A percentile compares a stretch with the other conserved stretches of the same genome.
Evolutionary conservation across 2,888 invertebrate species (phyloP).

Genomic region (Sesamia inferens): DNA sequence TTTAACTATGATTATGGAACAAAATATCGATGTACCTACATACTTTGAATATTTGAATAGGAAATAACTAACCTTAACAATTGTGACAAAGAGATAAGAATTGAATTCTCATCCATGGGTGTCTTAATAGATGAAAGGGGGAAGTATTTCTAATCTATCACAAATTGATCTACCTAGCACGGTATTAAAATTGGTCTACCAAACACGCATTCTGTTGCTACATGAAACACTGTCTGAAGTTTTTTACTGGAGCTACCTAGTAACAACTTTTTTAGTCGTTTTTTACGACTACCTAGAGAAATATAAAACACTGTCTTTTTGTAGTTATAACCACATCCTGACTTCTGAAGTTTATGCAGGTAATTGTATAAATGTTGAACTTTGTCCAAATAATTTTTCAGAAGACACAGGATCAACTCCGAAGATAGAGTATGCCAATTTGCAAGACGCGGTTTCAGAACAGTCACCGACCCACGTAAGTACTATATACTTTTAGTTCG

Average conservation of each 20-base stretch:
- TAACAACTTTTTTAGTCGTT: conserved; percentile 4
- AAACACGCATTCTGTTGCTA: neutral
- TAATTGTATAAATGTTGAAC: conserved; percentile 15
- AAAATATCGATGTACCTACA: neutral
- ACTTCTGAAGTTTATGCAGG: conserved; percentile 7
- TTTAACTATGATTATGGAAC: neutral
- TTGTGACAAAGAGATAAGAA: neutral
- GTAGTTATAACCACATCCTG: conserved; percentile 7
- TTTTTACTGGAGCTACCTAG: neutral
- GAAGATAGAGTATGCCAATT: conserved; percentile 16
- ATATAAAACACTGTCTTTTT: neutral
- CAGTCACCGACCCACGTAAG: conserved; percentile 47
- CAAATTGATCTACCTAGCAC: neutral
- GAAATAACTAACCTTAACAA: neutral
- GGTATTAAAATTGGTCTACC: neutral
- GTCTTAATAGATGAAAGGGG: neutral
- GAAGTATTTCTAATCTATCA: neutral
- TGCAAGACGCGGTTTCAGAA: conserved; percentile 26
- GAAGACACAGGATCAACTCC: conserved; percentile 23
- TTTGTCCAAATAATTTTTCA: conserved; percentile 21
- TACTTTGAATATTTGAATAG: neutral
- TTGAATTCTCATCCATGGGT: neutral
- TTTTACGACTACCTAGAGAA: conserved; percentile 14
- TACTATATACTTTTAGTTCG: neutral
- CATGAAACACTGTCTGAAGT: neutral